Conservation (phyloP, 2,113 vertebrate species). For the Mixornis gularis region DNA sequence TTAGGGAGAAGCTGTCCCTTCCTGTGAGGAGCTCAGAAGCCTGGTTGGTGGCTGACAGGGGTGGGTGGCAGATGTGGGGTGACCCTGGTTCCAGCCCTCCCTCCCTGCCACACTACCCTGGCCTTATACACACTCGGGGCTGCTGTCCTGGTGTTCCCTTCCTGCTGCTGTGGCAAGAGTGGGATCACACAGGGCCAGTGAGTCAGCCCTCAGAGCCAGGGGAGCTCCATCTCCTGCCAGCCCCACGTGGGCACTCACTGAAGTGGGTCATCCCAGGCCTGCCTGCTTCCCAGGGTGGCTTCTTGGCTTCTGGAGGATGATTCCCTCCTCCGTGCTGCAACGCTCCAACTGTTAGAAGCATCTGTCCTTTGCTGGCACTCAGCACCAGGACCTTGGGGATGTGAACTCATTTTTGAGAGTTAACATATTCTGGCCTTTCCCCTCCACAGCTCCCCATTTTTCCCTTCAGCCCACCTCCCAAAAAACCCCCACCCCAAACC, state of each 20-base stretch:
- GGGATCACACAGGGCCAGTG: neutral
- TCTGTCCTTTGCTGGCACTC: neutral
- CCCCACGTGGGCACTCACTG: neutral
- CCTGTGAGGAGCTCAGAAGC: neutral
- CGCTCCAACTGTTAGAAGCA: neutral
- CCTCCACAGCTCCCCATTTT: neutral
- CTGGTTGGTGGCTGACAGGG: neutral
- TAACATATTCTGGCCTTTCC: neutral
- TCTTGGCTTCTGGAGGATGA: neutral
- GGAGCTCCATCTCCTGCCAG: neutral
- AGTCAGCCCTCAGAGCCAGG: neutral
- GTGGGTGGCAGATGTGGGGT: neutral
- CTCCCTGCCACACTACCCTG: fast-evolving
- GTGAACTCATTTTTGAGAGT: neutral
- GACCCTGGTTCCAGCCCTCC: neutral
- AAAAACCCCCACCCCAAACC: neutral
- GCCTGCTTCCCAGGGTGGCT: neutral
- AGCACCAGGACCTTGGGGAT: fast-evolving
- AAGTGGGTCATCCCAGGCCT: neutral
- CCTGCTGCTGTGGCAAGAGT: neutral
- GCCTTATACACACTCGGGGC: neutral
- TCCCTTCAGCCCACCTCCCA: neutral
- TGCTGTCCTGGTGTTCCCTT: fast-evolving
- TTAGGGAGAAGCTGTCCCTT: neutral
- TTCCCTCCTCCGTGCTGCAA: neutral